Evolutionary conservation across 2,113 vertebrate genomes (phyloP).

Genomic region (Zonotrichia leucophrys): DNA sequence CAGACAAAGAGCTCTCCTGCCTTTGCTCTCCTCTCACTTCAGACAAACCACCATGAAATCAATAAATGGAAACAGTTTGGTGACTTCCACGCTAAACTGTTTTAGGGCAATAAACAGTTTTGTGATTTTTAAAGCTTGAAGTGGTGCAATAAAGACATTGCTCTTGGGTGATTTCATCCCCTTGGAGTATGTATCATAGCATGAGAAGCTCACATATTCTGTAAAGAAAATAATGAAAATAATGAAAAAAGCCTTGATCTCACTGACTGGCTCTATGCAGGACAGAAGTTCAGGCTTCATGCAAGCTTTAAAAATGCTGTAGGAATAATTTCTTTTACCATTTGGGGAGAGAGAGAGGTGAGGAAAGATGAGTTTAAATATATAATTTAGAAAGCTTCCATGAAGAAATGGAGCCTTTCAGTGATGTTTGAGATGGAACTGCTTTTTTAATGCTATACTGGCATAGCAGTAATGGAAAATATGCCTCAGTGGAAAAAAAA

Average conservation of each 20-base stretch:
- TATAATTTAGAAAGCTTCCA: constrained; percentile 42
- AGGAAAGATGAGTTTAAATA: constrained; percentile 40
- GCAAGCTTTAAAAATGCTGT: neutral
- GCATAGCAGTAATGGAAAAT: constrained; percentile 66
- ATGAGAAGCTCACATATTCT: neutral
- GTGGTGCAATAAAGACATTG: neutral
- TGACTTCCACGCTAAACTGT: neutral
- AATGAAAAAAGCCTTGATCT: neutral
- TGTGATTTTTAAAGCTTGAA: neutral
- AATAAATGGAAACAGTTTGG: neutral
- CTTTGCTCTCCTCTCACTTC: neutral
- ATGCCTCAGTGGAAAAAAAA: constrained; percentile 41
- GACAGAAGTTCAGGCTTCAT: neutral
- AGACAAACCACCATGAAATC: neutral
- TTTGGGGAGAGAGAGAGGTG: neutral
- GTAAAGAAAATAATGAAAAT: neutral
- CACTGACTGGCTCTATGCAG: neutral
- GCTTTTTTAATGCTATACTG: constrained; percentile 38
- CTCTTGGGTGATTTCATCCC: neutral
- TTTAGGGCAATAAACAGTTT: neutral
- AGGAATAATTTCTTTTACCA: neutral
- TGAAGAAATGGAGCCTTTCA: constrained; percentile 57
- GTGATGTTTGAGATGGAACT: constrained; percentile 60
- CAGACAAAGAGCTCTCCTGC: neutral
- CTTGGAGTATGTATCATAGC: neutral